These are phyloP conservation scores for Agonopterix alstromeriana DNA, from an alignment of 2,888 invertebrate species.

Conservation along the genomic window DNA sequence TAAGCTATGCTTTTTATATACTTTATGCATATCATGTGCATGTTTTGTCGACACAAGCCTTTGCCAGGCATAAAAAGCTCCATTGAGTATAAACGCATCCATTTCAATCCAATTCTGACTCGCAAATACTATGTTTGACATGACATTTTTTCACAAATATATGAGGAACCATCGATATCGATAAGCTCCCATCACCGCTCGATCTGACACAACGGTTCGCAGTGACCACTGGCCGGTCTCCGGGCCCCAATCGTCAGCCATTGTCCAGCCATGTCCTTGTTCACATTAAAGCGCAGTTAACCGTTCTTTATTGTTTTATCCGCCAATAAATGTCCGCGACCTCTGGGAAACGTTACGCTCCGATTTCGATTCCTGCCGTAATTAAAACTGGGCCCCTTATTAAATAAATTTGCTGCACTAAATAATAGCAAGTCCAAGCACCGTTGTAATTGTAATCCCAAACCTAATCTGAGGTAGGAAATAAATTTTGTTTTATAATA, in stretches of 20 bases:
- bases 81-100: no score
- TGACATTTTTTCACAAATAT: no score
- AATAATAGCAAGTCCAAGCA: conserved; percentile 36
- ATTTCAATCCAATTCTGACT: no score
- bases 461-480: conserved; percentile 28
- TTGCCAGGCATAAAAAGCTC: no score
- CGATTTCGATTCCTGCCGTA: conserved; percentile 52
- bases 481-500: conserved; percentile 20
- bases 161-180: conserved; percentile 24
- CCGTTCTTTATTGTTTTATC: conserved; percentile 76
- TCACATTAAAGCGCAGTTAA: conserved; percentile 75
- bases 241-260: conserved; percentile 62
- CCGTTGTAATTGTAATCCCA: conserved; percentile 29
- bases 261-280: conserved; percentile 70
- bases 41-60: no score
- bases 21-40: no score
- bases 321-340: conserved; percentile 67
- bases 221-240: conserved; percentile 47
- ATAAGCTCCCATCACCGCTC: conserved; percentile 8
- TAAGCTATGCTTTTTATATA: no score
- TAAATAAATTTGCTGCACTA: conserved; percentile 54
- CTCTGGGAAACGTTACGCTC: conserved; percentile 59
- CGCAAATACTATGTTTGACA: no score
- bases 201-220: conserved; percentile 12
- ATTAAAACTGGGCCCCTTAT: conserved; percentile 54